phyloP scores from a whole-genome alignment of 1,140 invertebrate species.

The Nomia melanderi region DNA sequence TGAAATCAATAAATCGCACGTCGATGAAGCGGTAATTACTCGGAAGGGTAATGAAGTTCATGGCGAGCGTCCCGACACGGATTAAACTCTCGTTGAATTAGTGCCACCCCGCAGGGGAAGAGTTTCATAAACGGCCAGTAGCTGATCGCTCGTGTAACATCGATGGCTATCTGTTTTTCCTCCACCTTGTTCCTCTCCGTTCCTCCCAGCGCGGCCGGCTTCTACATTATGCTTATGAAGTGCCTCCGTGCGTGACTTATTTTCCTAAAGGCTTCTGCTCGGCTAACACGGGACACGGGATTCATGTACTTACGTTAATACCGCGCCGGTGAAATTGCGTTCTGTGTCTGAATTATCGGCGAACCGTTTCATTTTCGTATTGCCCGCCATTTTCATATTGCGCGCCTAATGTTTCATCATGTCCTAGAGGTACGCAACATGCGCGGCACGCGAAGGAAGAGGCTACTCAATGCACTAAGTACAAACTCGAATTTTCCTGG shows the following conservation, averaged over 20 bases:
- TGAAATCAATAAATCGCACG: conserved; percentile 67
- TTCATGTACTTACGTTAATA: conserved; percentile 28
- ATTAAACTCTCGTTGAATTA: conserved; percentile 43
- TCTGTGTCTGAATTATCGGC: conserved; percentile 4
- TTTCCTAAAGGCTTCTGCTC: conserved; percentile 46
- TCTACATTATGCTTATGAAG: conserved; percentile 52
- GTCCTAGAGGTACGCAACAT: not conserved
- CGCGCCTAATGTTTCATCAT: not conserved
- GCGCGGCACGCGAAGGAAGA: not conserved
- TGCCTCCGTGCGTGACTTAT: conserved; percentile 46
- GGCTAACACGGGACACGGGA: conserved; percentile 18
- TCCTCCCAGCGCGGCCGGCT: too few species aligned
- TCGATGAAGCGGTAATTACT: conserved; percentile 68
- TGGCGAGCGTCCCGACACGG: conserved; percentile 8
- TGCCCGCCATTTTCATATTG: not conserved
- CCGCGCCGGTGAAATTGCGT: conserved; percentile 3
- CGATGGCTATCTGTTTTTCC: conserved; percentile 23
- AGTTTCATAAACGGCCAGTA: conserved; percentile 43
- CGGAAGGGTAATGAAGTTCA: conserved; percentile 43
- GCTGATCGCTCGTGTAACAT: conserved; percentile 45
- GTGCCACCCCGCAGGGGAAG: conserved; percentile 17
- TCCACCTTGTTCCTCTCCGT: too few species aligned
- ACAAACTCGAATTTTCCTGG: not conserved
- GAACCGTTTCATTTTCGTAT: not conserved
- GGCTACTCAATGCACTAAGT: not conserved